A percentile compares a stretch with the other conserved stretches of the same genome.
Evolutionary conservation across 2,888 invertebrate species (phyloP).

Genomic region (Drosophila cognata): DNA sequence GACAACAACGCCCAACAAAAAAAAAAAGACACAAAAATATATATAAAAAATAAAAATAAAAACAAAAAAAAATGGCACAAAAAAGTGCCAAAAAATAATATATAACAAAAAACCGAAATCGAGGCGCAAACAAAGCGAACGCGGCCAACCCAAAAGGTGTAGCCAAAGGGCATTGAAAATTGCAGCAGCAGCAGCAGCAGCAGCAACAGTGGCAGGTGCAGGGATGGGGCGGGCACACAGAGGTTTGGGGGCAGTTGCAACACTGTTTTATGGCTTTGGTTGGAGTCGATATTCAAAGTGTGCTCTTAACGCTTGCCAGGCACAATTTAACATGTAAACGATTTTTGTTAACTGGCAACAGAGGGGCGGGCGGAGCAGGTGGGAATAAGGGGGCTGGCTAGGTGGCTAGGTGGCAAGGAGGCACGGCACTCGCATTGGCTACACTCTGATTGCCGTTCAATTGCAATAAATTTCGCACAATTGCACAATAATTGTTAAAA

Average conservation of each 20-base stretch:
- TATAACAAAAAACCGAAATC: slow-evolving; percentile 24
- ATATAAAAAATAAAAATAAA: background rate
- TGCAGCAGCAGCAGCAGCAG: slow-evolving; percentile 54
- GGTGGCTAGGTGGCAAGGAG: background rate
- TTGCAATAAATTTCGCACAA: slow-evolving; percentile 82
- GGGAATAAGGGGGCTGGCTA: background rate
- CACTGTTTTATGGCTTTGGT: slow-evolving; percentile 40
- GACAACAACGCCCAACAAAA: slow-evolving; percentile 50
- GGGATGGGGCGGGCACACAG: background rate
- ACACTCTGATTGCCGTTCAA: slow-evolving; percentile 79
- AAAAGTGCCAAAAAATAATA: slow-evolving; percentile 46
- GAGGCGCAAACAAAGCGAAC: slow-evolving; percentile 75
- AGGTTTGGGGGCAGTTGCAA: background rate
- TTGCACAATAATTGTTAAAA: slow-evolving; percentile 83
- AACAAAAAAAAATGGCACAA: slow-evolving; percentile 17
- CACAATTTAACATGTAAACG: slow-evolving; percentile 82
- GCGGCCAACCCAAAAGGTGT: slow-evolving; percentile 69
- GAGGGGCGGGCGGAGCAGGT: background rate
- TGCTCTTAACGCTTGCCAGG: slow-evolving; percentile 64
- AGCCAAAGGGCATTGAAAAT: slow-evolving; percentile 81
- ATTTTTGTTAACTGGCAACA: slow-evolving; percentile 72
- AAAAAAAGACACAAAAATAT: slow-evolving; percentile 18
- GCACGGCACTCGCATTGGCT: slow-evolving; percentile 37
- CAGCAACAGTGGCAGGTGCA: slow-evolving; percentile 16
- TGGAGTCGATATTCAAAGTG: slow-evolving; percentile 57